These are phyloP conservation scores for Haplotaxodon microlepis DNA, from an alignment of 2,113 vertebrate species.

Conservation along the genomic window DNA sequence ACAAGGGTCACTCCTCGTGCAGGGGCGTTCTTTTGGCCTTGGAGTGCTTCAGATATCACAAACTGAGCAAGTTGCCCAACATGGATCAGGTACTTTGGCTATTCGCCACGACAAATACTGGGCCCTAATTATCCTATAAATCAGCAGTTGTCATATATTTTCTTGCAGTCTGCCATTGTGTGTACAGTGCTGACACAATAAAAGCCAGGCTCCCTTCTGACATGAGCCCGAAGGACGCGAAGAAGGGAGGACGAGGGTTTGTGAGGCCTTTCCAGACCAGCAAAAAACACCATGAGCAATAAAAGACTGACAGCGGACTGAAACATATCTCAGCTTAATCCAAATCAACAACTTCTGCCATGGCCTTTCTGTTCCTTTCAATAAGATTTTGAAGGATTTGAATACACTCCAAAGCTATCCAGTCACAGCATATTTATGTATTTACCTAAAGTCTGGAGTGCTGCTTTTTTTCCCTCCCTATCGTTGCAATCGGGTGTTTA, in stretches of 20 bases:
- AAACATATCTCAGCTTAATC: not conserved
- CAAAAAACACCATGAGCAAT: not conserved
- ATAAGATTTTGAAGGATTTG: conserved; percentile 1
- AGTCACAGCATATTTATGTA: conserved; percentile 24
- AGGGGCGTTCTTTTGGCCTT: not conserved
- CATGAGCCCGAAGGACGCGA: not conserved
- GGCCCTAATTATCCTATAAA: conserved; percentile 70
- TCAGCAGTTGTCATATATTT: conserved; percentile 58
- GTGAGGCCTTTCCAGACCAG: not conserved
- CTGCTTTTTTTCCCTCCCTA: not conserved
- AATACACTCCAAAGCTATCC: conserved; percentile 2
- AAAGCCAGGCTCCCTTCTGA: conserved; percentile 49
- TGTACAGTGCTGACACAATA: conserved; percentile 44
- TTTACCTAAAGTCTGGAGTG: conserved; percentile 25
- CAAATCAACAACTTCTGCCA: conserved; percentile 3
- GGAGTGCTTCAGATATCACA: not conserved
- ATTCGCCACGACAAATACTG: conserved; percentile 55
- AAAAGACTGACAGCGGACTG: not conserved
- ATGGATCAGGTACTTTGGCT: conserved; percentile 55
- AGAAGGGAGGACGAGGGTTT: conserved; percentile 5
- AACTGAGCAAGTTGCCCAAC: conserved; percentile 14
- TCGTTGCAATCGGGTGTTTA: conserved; percentile 17
- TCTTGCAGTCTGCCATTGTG: conserved; percentile 33
- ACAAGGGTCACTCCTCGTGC: not conserved
- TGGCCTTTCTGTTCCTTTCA: not conserved